phyloP scores from a whole-genome alignment of 2,113 vertebrate genomes.

The Podarcis cretensis region DNA sequence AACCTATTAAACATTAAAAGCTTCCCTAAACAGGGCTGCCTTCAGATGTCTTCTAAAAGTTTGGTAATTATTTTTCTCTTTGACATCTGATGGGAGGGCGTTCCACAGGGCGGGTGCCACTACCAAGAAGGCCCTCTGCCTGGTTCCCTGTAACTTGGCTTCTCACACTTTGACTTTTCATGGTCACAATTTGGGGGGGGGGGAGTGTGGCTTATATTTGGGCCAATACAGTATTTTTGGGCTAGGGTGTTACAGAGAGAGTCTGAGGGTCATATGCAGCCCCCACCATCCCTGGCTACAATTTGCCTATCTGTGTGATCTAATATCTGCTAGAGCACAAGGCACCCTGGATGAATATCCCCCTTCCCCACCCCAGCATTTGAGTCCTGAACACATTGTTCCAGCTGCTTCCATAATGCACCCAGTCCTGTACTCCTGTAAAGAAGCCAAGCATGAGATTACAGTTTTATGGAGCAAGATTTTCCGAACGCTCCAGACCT shows the following conservation, averaged over 20 bases:
- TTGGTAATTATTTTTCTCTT: no score
- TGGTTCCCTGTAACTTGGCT: no score
- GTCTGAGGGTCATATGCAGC: neutral
- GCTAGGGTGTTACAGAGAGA: neutral
- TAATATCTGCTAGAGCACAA: neutral
- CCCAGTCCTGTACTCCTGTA: conserved; percentile 2
- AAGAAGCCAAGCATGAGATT: conserved; percentile 29
- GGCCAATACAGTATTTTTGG: neutral
- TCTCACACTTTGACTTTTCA: no score
- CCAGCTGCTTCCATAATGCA: conserved; percentile 36
- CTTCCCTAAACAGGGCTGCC: no score
- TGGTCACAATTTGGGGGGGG: no score
- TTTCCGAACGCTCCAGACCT: conserved; percentile 43
- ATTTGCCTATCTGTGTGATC: neutral
- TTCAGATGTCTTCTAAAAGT: no score
- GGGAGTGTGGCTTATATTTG: no score
- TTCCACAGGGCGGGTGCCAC: no score
- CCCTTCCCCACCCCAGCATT: neutral
- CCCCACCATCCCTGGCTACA: neutral
- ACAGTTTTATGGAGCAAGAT: conserved; percentile 22
- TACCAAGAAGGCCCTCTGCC: no score
- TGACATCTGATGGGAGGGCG: no score
- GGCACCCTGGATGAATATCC: conserved; percentile 42
- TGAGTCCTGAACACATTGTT: conserved; percentile 22
- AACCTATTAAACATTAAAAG: no score